Evolutionary conservation across 2,888 invertebrate genomes (phyloP).

Genomic region (Drosophila dives): DNA sequence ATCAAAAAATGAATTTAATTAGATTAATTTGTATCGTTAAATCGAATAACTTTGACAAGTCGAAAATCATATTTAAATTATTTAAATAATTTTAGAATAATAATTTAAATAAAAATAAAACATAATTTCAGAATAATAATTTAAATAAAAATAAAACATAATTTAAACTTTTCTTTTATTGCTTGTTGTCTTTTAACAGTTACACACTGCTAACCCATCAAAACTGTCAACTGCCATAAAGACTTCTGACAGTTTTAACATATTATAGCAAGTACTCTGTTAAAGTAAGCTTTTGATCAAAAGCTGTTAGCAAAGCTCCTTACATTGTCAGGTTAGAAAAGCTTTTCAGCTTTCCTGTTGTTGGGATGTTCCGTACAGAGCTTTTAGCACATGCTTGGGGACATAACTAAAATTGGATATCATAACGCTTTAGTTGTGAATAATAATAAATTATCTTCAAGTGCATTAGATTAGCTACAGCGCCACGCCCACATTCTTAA

Average conservation of each 20-base stretch:
- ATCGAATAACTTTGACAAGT: background rate
- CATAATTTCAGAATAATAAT: background rate
- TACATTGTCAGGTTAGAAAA: conserved; percentile 27
- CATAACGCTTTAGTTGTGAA: conserved; percentile 47
- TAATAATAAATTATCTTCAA: conserved; percentile 71
- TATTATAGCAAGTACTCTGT: background rate
- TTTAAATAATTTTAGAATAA: background rate
- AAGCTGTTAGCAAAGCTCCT: conserved; percentile 23
- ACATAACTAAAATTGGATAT: conserved; percentile 27
- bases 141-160: background rate
- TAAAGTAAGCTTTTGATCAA: conserved; percentile 22
- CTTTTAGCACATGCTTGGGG: conserved; percentile 44
- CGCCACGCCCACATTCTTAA: conserved; percentile 69
- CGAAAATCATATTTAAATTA: background rate
- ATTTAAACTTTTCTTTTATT: background rate
- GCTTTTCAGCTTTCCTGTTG: conserved; percentile 8
- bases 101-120: background rate
- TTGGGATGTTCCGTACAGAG: conserved; percentile 24
- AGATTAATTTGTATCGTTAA: background rate
- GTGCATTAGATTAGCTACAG: conserved; percentile 59
- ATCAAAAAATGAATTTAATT: background rate
- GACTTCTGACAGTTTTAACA: background rate
- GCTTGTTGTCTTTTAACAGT: background rate
- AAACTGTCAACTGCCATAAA: background rate
- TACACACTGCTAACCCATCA: background rate